These are phyloP conservation scores for Nasonia longicornis DNA, from an alignment of 1,140 invertebrate species.

Conservation along the genomic window DNA sequence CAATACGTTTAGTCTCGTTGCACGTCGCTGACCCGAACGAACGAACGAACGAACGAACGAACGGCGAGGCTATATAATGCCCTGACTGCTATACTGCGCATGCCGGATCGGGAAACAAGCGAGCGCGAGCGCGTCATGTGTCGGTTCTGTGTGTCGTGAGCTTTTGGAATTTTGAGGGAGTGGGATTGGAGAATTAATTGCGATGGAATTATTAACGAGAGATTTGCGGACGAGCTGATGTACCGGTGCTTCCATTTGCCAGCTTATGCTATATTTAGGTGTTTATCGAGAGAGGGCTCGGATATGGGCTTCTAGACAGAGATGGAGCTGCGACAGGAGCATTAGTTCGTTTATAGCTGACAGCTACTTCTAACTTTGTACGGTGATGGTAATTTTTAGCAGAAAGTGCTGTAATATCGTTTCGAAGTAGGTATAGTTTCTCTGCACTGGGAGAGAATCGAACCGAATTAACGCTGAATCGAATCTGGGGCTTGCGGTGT, in stretches of 20 bases:
- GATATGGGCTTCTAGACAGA: no score
- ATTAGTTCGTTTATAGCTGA: no score
- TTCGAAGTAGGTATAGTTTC: not conserved
- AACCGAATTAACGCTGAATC: not conserved
- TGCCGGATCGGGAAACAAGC: not conserved
- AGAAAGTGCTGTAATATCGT: not conserved
- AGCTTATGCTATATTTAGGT: not conserved
- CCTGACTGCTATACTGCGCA: not conserved
- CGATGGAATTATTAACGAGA: not conserved
- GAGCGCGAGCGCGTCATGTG: not conserved
- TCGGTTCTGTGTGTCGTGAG: not conserved
- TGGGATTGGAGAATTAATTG: not conserved
- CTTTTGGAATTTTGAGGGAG: not conserved
- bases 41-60: no score
- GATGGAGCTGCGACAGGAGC: no score
- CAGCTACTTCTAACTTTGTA: no score
- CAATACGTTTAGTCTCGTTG: constrained; percentile 3
- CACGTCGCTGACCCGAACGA: not conserved
- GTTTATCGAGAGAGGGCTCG: not conserved
- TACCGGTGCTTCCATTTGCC: not conserved
- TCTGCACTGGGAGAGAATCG: not conserved
- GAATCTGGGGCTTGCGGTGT: not conserved
- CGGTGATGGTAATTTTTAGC: not conserved
- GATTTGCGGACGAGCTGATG: not conserved
- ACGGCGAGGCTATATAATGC: not conserved